These are phyloP conservation scores for Ladona fulva DNA, from an alignment of 1,140 invertebrate species.

Conservation along the genomic window DNA sequence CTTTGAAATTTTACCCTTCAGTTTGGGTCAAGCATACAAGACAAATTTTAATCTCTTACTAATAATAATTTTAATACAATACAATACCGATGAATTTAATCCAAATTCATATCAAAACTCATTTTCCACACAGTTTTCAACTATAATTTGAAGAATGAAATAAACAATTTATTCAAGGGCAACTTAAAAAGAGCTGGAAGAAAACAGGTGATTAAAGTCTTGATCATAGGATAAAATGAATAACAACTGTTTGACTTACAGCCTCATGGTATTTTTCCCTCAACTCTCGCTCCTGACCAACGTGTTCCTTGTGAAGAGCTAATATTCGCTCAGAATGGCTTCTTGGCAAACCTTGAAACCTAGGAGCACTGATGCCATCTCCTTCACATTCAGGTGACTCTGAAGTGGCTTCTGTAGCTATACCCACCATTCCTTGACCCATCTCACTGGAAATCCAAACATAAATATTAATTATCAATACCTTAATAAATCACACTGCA, in stretches of 20 bases:
- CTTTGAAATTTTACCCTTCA: too few relatives aligned
- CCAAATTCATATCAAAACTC: too few relatives aligned
- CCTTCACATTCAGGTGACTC: slow-evolving; percentile 34
- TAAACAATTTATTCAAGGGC: neutral
- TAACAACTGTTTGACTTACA: slow-evolving; percentile 29
- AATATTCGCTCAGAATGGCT: slow-evolving; percentile 59
- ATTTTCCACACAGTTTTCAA: too few relatives aligned
- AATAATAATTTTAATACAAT: too few relatives aligned
- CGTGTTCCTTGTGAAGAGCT: slow-evolving; percentile 57
- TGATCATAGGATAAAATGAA: too few relatives aligned
- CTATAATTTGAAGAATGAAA: neutral
- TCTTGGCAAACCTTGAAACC: slow-evolving; percentile 40
- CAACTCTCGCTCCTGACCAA: slow-evolving; percentile 65
- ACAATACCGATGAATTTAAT: too few relatives aligned
- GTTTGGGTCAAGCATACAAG: too few relatives aligned
- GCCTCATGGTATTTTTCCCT: slow-evolving; percentile 76
- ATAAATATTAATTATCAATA: too few relatives aligned
- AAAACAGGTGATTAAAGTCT: too few relatives aligned
- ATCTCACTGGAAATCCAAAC: slow-evolving; percentile 1
- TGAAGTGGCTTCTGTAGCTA: neutral
- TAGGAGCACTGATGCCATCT: slow-evolving; percentile 31
- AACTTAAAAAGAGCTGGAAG: neutral
- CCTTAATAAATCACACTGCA: too few relatives aligned
- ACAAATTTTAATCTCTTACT: too few relatives aligned
- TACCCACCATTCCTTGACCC: neutral